Evolutionary conservation across 2,113 vertebrate genomes (phyloP).

Genomic region (Chaetorhynchus papuensis): DNA sequence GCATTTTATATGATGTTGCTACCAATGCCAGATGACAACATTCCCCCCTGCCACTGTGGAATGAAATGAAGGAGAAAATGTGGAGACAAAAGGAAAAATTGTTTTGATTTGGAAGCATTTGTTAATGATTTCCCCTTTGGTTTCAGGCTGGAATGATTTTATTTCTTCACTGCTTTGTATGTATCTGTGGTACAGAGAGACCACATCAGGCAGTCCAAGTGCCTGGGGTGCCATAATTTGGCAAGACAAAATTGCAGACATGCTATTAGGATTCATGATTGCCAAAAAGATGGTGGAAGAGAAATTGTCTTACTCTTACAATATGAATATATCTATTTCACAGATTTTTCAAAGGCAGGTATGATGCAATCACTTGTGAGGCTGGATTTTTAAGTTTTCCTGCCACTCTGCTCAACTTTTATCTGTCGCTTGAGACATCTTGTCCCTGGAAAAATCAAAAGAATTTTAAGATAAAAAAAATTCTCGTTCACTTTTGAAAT

Average conservation of each 20-base stretch:
- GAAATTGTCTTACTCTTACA: constrained; percentile 37
- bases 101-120: constrained; percentile 16
- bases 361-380: background rate
- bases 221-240: constrained; percentile 23
- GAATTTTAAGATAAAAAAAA: constrained; percentile 4
- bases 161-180: background rate
- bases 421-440: background rate
- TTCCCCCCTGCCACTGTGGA: background rate
- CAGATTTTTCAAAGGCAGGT: constrained; percentile 45
- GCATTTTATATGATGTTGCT: background rate
- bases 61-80: constrained; percentile 23
- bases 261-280: constrained; percentile 56
- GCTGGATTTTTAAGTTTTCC: background rate
- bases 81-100: background rate
- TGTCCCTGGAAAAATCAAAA: constrained; percentile 52
- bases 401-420: constrained; percentile 42
- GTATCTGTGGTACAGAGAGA: background rate
- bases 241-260: constrained; percentile 13
- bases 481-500: constrained; percentile 13
- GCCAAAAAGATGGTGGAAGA: constrained; percentile 44
- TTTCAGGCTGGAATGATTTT: background rate
- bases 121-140: background rate
- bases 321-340: constrained; percentile 44
- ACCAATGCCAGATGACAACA: constrained; percentile 4
- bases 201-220: background rate